These are phyloP conservation scores for Scrobipalpa costella DNA, from an alignment of 2,888 invertebrate species.

Conservation along the genomic window DNA sequence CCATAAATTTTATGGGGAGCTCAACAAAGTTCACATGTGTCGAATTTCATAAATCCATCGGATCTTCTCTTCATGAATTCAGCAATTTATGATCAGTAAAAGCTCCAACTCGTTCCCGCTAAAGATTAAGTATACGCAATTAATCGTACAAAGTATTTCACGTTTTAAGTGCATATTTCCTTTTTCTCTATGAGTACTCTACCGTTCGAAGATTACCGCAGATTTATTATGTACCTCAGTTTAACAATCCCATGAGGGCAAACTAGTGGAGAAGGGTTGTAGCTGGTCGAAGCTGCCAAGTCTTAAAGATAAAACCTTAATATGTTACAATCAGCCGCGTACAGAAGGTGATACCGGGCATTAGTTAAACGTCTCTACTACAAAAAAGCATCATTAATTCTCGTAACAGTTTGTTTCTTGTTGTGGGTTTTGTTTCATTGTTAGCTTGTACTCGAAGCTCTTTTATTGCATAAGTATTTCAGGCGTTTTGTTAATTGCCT, in stretches of 20 bases:
- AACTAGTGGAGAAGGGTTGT: slow-evolving; percentile 57
- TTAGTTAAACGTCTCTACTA: slow-evolving; percentile 27
- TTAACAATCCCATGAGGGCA: slow-evolving; percentile 58
- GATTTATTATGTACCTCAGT: slow-evolving; percentile 38
- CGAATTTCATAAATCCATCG: slow-evolving; percentile 26
- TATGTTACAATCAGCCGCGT: slow-evolving; percentile 57
- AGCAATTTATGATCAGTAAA: slow-evolving; percentile 26
- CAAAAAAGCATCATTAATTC: slow-evolving; percentile 27
- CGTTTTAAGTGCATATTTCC: slow-evolving; percentile 17
- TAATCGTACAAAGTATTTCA: slow-evolving; percentile 25
- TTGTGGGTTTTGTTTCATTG: slow-evolving; percentile 16
- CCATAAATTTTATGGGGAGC: slow-evolving; percentile 24
- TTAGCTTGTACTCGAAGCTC: slow-evolving; percentile 11
- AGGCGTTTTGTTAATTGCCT: slow-evolving; percentile 10
- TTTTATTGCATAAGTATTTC: slow-evolving; percentile 5
- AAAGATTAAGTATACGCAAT: slow-evolving; percentile 25
- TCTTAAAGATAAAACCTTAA: slow-evolving; percentile 46
- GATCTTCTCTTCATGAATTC: slow-evolving; percentile 24
- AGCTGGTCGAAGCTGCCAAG: slow-evolving; percentile 52
- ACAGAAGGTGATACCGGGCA: slow-evolving; percentile 38
- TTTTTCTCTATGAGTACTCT: slow-evolving; percentile 14
- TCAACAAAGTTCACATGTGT: slow-evolving; percentile 27
- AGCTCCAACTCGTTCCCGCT: slow-evolving; percentile 13
- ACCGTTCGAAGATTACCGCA: slow-evolving; percentile 29
- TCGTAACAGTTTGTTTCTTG: slow-evolving; percentile 22